These are phyloP conservation scores for Aphrophora alni DNA, from an alignment of 2,888 invertebrate species.

Conservation along the genomic window DNA sequence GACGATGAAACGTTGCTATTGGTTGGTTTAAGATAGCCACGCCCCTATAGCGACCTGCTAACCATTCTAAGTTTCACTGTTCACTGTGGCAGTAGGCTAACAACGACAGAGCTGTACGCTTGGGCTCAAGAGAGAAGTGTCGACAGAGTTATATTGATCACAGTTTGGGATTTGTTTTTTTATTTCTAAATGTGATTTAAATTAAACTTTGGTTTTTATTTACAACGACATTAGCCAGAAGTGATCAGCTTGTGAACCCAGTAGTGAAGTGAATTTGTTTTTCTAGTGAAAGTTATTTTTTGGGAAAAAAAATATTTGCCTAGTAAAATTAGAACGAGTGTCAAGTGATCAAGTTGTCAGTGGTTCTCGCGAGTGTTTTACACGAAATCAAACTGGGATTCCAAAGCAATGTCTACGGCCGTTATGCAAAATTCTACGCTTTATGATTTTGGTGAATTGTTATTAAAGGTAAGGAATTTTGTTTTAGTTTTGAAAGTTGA, in stretches of 20 bases:
- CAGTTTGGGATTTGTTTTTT: background rate
- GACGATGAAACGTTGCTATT: background rate
- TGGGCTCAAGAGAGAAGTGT: background rate
- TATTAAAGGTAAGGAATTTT: slow-evolving; percentile 32
- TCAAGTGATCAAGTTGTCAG: background rate
- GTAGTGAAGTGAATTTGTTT: background rate
- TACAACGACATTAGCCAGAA: background rate
- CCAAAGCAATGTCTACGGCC: slow-evolving; percentile 70
- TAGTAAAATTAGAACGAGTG: background rate
- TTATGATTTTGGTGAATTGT: slow-evolving; percentile 76
- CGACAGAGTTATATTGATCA: background rate
- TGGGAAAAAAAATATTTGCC: background rate
- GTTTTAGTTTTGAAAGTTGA: too few species aligned
- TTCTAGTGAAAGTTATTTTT: background rate
- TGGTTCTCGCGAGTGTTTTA: background rate
- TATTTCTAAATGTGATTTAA: background rate
- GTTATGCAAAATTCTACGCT: slow-evolving; percentile 73
- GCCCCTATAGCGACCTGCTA: background rate
- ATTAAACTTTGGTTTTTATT: background rate
- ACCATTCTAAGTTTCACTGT: background rate
- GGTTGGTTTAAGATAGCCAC: background rate
- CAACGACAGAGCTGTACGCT: background rate
- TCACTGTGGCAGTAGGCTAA: slow-evolving; percentile 3
- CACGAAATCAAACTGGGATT: slow-evolving; percentile 16
- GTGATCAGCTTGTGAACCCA: background rate